phyloP scores from a whole-genome alignment of 2,888 invertebrate genomes.

The Scotopteryx bipunctaria region DNA sequence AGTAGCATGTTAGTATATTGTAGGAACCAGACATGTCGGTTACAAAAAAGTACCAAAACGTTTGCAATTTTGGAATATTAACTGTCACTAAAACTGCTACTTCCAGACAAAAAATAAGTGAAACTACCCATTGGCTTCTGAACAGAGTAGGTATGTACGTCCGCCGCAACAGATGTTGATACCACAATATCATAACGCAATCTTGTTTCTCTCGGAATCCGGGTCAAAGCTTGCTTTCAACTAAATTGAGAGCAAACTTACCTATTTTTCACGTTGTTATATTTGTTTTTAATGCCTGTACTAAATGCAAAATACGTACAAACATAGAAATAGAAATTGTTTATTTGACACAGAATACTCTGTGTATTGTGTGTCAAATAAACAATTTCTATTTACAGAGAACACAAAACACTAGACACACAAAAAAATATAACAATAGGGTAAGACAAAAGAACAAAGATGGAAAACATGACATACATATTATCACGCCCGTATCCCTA shows the following conservation, averaged over 20 bases:
- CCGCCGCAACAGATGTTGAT: constrained; percentile 32
- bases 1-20: too few species aligned
- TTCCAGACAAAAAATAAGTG: constrained; percentile 8
- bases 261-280: constrained; percentile 20
- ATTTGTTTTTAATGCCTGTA: background rate
- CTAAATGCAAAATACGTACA: too few species aligned
- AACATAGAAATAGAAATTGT: too few species aligned
- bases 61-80: background rate
- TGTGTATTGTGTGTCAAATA: too few species aligned
- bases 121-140: constrained; percentile 11
- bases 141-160: constrained; percentile 17
- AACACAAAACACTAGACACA: too few species aligned
- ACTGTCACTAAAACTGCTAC: background rate
- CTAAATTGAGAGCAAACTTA: constrained; percentile 56
- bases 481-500: too few species aligned
- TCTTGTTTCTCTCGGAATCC: constrained; percentile 43
- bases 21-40: too few species aligned
- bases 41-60: background rate
- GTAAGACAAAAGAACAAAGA: too few species aligned
- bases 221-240: constrained; percentile 59
- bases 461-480: too few species aligned
- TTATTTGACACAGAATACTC: too few species aligned
- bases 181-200: constrained; percentile 37
- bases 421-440: too few species aligned
- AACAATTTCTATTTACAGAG: too few species aligned